Evolutionary conservation across 2,888 invertebrate species (phyloP).

Genomic region (Noctua janthina): DNA sequence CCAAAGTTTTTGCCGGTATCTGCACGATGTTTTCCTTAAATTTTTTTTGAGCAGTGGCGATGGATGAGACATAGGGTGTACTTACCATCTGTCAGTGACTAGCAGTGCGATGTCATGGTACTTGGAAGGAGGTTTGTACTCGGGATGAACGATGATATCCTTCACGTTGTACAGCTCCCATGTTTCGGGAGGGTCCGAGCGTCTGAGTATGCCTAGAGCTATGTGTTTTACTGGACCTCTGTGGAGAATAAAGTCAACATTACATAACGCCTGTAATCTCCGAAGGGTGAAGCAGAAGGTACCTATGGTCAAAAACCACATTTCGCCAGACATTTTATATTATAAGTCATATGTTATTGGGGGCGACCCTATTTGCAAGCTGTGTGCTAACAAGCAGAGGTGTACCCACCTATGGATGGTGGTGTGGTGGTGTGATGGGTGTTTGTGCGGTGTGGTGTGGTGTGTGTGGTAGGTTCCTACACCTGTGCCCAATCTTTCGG

Average conservation of each 20-base stretch:
- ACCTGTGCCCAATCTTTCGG: too few relatives aligned
- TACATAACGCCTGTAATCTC: background rate
- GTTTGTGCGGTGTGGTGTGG: too few relatives aligned
- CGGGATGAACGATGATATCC: constrained; percentile 38
- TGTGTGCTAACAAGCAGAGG: background rate
- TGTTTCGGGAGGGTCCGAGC: constrained; percentile 35
- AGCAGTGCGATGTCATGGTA: constrained; percentile 57
- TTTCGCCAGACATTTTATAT: background rate
- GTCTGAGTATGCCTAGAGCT: constrained; percentile 48
- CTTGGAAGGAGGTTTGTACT: constrained; percentile 50
- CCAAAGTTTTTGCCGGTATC: background rate
- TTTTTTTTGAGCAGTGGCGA: too few relatives aligned
- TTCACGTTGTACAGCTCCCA: constrained; percentile 51
- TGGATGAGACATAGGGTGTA: too few relatives aligned
- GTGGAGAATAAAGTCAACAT: background rate
- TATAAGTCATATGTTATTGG: background rate
- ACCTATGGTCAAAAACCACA: background rate
- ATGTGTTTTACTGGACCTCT: constrained; percentile 52
- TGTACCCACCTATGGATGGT: too few relatives aligned
- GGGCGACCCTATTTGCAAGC: background rate
- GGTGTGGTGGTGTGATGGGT: too few relatives aligned
- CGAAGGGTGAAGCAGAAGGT: background rate
- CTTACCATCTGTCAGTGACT: constrained; percentile 50
- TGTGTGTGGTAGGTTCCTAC: too few relatives aligned
- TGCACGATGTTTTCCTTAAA: background rate